Percentiles rank a stretch among this genome's conserved stretches.
phyloP scores from a whole-genome alignment of 2,888 invertebrate species.

The Drosophila anceps region DNA sequence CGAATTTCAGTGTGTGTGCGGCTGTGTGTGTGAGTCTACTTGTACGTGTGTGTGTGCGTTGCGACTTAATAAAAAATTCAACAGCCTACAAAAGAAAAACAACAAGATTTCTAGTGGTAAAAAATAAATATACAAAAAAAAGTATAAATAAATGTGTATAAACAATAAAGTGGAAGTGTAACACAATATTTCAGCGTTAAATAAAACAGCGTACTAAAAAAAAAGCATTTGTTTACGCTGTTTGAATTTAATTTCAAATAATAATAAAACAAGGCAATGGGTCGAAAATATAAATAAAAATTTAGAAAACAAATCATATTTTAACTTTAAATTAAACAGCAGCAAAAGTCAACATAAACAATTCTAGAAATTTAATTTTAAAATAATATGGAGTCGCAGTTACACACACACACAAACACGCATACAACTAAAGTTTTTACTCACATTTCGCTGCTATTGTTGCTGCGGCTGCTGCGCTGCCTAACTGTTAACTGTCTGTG shows the following conservation, averaged over 20 bases:
- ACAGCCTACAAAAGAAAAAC: constrained; percentile 59
- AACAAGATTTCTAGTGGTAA: constrained; percentile 33
- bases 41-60: constrained; percentile 33
- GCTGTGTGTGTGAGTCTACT: constrained; percentile 5
- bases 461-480: constrained; percentile 25
- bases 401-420: constrained; percentile 16
- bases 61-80: constrained; percentile 72
- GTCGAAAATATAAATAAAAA: constrained; percentile 10
- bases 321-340: neutral
- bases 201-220: constrained; percentile 39
- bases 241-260: constrained; percentile 36
- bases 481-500: constrained; percentile 42
- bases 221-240: neutral
- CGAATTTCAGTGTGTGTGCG: constrained; percentile 4
- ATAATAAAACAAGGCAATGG: constrained; percentile 23
- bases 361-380: constrained; percentile 5
- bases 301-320: neutral
- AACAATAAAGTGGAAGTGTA: constrained; percentile 39
- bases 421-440: constrained; percentile 28
- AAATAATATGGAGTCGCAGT: constrained; percentile 3
- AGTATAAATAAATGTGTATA: constrained; percentile 51
- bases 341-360: constrained; percentile 1
- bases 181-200: constrained; percentile 44
- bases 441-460: constrained; percentile 19
- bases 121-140: constrained; percentile 21